Evolutionary conservation across 2,888 invertebrate species (phyloP), one percentile per base, ranked within the genome.

Genomic region (Elysia crispata): DNA sequence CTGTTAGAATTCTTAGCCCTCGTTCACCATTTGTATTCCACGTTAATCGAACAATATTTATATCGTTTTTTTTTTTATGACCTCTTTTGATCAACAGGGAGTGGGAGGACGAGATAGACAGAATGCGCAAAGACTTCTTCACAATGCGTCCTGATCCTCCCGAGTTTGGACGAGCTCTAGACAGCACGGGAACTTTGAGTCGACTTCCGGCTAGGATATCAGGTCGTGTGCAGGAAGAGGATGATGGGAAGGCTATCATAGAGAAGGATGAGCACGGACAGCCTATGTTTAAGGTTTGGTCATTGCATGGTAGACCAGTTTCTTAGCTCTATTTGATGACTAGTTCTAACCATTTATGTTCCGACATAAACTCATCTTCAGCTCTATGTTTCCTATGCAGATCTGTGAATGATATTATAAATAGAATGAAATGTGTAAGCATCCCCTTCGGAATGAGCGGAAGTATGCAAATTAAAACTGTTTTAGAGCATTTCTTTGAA

Each of bases 91-190:
- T 33, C 11, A 74, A 33, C 80, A 76, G 85, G 31, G 90, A 91
- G 76, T 91, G 91, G 91, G 90, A 91, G 83, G 84, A 85, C 8
- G 91, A 91, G 75, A 89, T 90, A 15, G 89, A 90, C 79, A 86
- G 88, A 82, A 90, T 92, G 90, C 86, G 91, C 80, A 88, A 87
- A 70, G 91, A 91, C 82, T 92, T 92, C 85, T 92, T 92, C 82
- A 86, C 88, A 15, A 78, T 91, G 25, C 87, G 89, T 28, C 87
- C 89, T 0, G 89, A 90, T 66, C 84, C 75, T 23, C 83, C 85
- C 1, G 77, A 79, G 13, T 66, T 64, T 28, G 74, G 25, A 20
- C n/a, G 25, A 5, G 20, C 67, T 15, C 25, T 64, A 15, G 77
- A 77, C 15, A 64, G 79, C 11, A 31, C 69, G n/a, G 76, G 60